A percentile compares a stretch with the other conserved stretches of the same genome.
These are phyloP conservation scores for Macrotus californicus DNA, from an alignment of 2,113 vertebrate species.

Conservation along the genomic window DNA sequence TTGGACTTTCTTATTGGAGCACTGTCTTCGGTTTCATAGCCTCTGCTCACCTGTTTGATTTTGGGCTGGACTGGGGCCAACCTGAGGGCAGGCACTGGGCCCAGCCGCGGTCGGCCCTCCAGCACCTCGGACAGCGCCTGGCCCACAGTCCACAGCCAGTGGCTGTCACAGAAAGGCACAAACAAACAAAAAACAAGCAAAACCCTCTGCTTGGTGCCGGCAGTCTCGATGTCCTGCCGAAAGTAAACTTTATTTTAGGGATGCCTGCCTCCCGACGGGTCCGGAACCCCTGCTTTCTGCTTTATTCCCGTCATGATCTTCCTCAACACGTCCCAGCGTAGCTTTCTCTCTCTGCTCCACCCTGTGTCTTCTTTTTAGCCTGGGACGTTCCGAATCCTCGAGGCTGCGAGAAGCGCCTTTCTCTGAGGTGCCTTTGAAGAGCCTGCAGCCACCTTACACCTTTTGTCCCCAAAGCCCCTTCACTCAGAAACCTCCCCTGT, in stretches of 20 bases:
- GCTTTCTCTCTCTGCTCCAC: not conserved
- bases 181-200: too few species aligned
- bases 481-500: fast-evolving
- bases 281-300: too few species aligned
- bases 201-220: too few species aligned
- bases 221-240: fast-evolving
- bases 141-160: not conserved
- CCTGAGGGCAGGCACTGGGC: not conserved
- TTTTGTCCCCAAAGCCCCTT: fast-evolving
- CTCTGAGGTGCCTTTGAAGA: not conserved
- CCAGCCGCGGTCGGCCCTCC: fast-evolving
- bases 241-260: not conserved
- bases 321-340: fast-evolving
- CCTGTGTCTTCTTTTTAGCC: not conserved
- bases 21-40: fast-evolving
- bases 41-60: not conserved
- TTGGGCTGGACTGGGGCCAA: not conserved
- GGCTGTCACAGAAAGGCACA: too few species aligned
- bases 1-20: not conserved
- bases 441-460: not conserved
- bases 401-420: not conserved
- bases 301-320: not conserved
- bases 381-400: fast-evolving
- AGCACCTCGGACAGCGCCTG: not conserved
- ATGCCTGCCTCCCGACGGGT: fast-evolving